These are phyloP conservation scores for Anguilla obscura DNA, from an alignment of 2,797 vertebrate genomes.

Conservation along the genomic window DNA sequence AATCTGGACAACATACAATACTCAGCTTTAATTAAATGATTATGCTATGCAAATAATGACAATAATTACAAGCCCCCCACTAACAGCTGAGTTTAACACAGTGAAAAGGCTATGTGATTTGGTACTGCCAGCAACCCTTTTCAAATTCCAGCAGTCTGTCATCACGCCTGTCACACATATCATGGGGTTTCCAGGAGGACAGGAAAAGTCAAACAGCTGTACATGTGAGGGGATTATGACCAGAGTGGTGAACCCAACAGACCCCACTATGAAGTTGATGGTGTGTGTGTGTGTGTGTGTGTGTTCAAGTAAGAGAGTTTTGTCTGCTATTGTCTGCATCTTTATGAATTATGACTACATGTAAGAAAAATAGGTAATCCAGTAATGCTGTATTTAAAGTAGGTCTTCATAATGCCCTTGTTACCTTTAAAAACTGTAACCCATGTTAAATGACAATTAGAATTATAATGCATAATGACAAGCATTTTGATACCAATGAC, in stretches of 20 bases:
- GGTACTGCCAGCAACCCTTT: background rate
- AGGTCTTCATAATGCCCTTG: too few species aligned
- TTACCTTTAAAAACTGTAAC: too few species aligned
- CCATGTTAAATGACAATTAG: too few species aligned
- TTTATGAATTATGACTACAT: constrained; percentile 51
- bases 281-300: constrained; percentile 34
- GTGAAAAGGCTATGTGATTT: background rate
- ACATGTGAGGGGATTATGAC: constrained; percentile 38
- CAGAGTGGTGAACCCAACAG: constrained; percentile 30
- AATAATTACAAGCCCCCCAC: background rate
- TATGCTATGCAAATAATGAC: background rate
- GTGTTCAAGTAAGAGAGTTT: constrained; percentile 45
- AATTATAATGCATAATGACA: too few species aligned
- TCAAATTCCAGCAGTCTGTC: background rate
- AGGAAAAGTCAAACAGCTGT: constrained; percentile 2
- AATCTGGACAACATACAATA: background rate
- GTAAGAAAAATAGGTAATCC: constrained; percentile 19
- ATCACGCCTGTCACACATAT: background rate
- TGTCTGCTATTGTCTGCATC: constrained; percentile 38
- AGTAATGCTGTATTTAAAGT: background rate
- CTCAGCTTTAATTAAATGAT: background rate
- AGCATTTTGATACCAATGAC: too few species aligned
- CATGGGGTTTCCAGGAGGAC: background rate
- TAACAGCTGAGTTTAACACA: background rate
- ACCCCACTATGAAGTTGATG: constrained; percentile 18